Evolutionary conservation across 2,113 vertebrate species (phyloP).

Genomic region (Bucco capensis): DNA sequence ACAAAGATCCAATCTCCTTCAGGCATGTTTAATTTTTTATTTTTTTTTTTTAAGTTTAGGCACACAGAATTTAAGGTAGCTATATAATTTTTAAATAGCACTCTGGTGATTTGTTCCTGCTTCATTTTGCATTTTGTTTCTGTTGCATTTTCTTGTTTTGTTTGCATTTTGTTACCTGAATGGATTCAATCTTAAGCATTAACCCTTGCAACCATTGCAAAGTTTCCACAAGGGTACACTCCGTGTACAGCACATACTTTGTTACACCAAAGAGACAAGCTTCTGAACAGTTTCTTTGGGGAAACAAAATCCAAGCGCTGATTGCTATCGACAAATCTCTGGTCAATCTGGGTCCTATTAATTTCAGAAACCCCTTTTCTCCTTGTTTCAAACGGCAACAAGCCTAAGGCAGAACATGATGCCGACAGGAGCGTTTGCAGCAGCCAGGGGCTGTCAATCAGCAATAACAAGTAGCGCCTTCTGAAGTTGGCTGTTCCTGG

Average conservation of each 20-base stretch:
- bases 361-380: neutral
- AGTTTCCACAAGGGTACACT: neutral
- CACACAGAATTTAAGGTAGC: neutral
- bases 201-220: neutral
- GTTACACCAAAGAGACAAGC: rapidly evolving
- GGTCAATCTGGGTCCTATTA: neutral
- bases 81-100: neutral
- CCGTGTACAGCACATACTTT: neutral
- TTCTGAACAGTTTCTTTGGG: neutral
- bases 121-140: neutral
- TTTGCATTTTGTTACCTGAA: neutral
- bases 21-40: neutral
- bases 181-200: neutral
- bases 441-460: rapidly evolving
- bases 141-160: neutral
- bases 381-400: neutral
- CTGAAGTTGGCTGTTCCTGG: neutral
- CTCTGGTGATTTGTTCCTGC: neutral
- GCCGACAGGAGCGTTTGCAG: neutral
- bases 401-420: neutral
- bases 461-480: neutral
- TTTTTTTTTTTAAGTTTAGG: neutral
- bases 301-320: neutral
- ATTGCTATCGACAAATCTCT: neutral
- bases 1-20: neutral